A percentile compares a stretch with the other conserved stretches of the same genome.
Evolutionary conservation across 2,888 invertebrate genomes (phyloP).

Genomic region (Agrilus mali): DNA sequence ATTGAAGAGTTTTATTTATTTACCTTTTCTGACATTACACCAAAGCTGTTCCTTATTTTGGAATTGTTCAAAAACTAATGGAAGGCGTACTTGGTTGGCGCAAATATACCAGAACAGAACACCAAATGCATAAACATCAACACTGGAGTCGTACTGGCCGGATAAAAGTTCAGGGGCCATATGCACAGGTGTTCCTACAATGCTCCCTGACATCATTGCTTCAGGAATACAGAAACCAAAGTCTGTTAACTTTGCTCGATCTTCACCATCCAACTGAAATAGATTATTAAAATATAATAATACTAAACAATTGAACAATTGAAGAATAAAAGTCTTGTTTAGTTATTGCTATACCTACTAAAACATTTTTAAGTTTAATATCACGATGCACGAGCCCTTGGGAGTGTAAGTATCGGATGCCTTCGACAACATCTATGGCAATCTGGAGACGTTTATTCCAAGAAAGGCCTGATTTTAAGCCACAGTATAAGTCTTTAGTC

Average conservation of each 20-base stretch:
- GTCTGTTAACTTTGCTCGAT: slow-evolving; percentile 73
- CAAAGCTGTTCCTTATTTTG: slow-evolving; percentile 78
- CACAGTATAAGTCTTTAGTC: slow-evolving; percentile 66
- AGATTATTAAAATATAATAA: not conserved
- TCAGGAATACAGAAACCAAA: slow-evolving; percentile 84
- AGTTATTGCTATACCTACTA: slow-evolving; percentile 37
- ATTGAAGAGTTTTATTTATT: slow-evolving; percentile 7
- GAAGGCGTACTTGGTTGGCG: slow-evolving; percentile 67
- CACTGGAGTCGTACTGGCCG: slow-evolving; percentile 68
- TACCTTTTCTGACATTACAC: slow-evolving; percentile 73
- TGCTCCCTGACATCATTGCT: slow-evolving; percentile 81
- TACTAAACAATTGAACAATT: no score
- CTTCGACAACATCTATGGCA: slow-evolving; percentile 73
- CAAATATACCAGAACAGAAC: slow-evolving; percentile 85
- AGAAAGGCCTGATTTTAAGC: slow-evolving; percentile 52
- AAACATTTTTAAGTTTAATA: slow-evolving; percentile 80
- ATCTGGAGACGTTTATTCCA: slow-evolving; percentile 54
- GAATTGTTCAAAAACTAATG: slow-evolving; percentile 69
- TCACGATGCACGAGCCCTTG: slow-evolving; percentile 81
- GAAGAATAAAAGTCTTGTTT: not conserved
- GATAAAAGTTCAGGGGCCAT: slow-evolving; percentile 83
- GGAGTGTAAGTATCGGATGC: slow-evolving; percentile 78
- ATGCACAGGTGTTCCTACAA: slow-evolving; percentile 80
- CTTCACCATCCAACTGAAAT: slow-evolving; percentile 47
- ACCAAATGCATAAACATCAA: slow-evolving; percentile 84